Base-by-base conservation (phyloP, 2,113 vertebrate genomes). In the Eurypyga helias region DNA sequence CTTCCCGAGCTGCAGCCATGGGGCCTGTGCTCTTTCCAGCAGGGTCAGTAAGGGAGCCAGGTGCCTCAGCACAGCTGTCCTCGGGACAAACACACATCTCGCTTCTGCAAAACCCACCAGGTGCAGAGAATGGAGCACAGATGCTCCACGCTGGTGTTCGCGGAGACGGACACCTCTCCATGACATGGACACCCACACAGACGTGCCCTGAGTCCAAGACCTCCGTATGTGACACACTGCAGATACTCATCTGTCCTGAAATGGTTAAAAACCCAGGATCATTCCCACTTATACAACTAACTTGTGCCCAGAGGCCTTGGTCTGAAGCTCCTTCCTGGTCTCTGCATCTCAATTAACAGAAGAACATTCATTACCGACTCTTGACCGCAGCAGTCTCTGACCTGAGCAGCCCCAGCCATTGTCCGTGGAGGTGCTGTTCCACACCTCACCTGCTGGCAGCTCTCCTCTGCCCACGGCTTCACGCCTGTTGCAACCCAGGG, bases 151-250 rank as follows among this genome's bases (percentile, higher is more conserved):
- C 24, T 18, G 41, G 34, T 55, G 43, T 9, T 55, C 41, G 33
- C 3, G 28, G 43, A 55, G 25, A 69, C 19, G 65, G 13, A 36
- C 7, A 61, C 4, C 15, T 66, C 58, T 66, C n/a, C 51, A 52
- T 52, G 64, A 41, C 41, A 28, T 0, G 16, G 65, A 28, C 65
- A 61, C 11, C 31, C 25, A 57, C 36, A 49, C 4, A 36, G 29
- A 20, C 3, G 0, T 18, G 14, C 25, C 33, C 52, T 0, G 0
- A 80, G 26, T 14, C 51, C 2, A 2, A 84, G 72, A 51, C 20
- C 48, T 75, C 48, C 16, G 2, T 6, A 2, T 14, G 15, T 9
- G 38, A 66, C 10, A n/a, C 1, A 16, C 12, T 6, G 6, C 23
- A 52, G 43, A 58, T 18, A 26, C 3, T 24, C 13, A 23, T 13